A percentile compares a stretch with the other conserved stretches of the same genome.
Conservation (phyloP, 2,797 vertebrate species). For the Staurois parvus region DNA sequence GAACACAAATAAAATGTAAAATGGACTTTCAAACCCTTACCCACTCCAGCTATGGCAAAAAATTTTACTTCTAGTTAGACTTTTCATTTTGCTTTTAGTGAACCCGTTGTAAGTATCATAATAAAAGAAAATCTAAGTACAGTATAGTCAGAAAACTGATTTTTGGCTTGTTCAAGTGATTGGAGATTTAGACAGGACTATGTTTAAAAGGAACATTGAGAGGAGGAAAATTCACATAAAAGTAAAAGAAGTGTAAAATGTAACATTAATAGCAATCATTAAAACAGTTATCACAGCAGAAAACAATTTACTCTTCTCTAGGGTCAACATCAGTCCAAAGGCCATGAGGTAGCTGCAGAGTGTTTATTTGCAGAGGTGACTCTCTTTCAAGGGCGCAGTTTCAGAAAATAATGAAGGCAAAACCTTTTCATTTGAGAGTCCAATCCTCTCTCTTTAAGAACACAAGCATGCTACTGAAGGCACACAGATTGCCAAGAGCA, state of each 20-base stretch:
- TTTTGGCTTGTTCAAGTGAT: background rate
- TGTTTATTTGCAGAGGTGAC: background rate
- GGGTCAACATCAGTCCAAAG: background rate
- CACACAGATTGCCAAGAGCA: background rate
- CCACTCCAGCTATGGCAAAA: too few relatives aligned
- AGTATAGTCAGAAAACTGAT: too few relatives aligned
- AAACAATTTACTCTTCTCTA: slow-evolving; percentile 14
- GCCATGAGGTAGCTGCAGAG: background rate
- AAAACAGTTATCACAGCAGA: background rate
- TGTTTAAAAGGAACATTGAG: background rate
- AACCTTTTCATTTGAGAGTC: background rate
- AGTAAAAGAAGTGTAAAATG: background rate
- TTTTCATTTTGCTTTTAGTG: background rate
- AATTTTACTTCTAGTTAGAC: too few relatives aligned
- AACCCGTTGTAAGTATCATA: background rate
- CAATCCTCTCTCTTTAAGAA: background rate
- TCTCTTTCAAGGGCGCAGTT: slow-evolving; percentile 1
- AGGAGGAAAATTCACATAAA: background rate
- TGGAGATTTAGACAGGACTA: background rate
- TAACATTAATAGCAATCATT: background rate
- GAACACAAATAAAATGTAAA: too few relatives aligned
- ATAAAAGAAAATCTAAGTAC: too few relatives aligned
- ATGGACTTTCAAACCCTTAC: too few relatives aligned
- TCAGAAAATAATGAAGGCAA: slow-evolving; percentile 19
- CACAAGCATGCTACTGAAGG: background rate